A percentile compares a stretch with the other conserved stretches of the same genome.
These are phyloP conservation scores for Anguilla obscura DNA, from an alignment of 2,797 vertebrate species.

Conservation along the genomic window DNA sequence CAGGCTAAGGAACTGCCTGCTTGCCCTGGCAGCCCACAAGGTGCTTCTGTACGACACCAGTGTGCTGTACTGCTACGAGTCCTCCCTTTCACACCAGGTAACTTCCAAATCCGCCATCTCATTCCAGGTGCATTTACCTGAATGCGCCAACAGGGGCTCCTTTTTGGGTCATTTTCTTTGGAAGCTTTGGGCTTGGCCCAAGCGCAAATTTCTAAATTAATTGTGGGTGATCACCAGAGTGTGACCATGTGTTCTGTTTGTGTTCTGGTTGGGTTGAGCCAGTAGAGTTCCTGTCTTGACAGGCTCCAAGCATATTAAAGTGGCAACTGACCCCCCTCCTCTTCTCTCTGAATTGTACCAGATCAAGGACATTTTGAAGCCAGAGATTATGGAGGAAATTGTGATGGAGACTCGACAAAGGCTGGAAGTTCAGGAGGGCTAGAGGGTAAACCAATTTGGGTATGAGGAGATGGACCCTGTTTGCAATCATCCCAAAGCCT, in stretches of 20 bases:
- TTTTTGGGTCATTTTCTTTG: neutral
- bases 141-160: neutral
- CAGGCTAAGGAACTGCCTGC: slow-evolving; percentile 89
- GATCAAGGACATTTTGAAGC: slow-evolving; percentile 96
- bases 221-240: neutral
- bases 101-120: neutral
- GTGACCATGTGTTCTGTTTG: neutral
- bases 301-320: neutral
- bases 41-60: slow-evolving; percentile 92
- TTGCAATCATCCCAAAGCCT: neutral
- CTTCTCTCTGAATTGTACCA: slow-evolving; percentile 54
- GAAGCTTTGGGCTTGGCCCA: neutral
- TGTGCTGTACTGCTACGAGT: slow-evolving; percentile 94
- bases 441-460: slow-evolving; percentile 41
- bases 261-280: neutral
- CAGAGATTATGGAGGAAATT: slow-evolving; percentile 90
- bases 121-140: neutral
- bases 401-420: slow-evolving; percentile 89
- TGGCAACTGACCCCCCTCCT: neutral
- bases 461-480: neutral
- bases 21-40: slow-evolving; percentile 84
- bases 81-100: slow-evolving; percentile 89
- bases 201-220: neutral
- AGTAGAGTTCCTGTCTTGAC: neutral
- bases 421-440: slow-evolving; percentile 86